Evolutionary conservation across 1,140 invertebrate genomes (phyloP), one percentile per base, ranked within the genome.

Genomic region (Calliopsis andreniformis): DNA sequence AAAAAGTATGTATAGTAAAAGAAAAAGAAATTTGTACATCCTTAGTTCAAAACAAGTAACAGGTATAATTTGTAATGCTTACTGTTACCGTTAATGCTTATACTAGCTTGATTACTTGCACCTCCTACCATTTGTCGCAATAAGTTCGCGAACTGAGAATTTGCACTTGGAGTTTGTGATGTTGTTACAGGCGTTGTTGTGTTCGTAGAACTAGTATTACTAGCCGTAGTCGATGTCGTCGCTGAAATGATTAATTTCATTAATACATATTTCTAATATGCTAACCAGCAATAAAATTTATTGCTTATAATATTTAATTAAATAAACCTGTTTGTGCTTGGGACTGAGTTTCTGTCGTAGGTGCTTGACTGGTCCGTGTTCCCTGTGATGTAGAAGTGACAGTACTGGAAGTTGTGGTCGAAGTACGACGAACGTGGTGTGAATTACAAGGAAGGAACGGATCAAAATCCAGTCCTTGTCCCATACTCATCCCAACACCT

Each of bases 371-470:
- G n/a, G 85, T 35, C 59, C 88, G 89, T 53, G 69, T 88, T 7
- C 87, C 72, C 76, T 90, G 89, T 6, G 68, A 76, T 0, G 70
- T 56, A 7, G 86, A 81, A 2, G 82, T 77, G 5, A 79, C 51
- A 30, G 58, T 86, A 18, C 79, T 82, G 25, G 71, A 80, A 1
- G 80, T 71, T 16, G 75, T 25, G 28, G 70, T 76, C 6, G 86
- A 62, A 10, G 76, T 66, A 25, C 83, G 84, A 63, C 90, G 90
- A 64, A 95, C 85, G 79, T 95, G 94, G 79, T 95, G 94, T 0
- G 95, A 95, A 84, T 93, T 94, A 80, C 95, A 96, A 0, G 93
- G 94, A n/a, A 96, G 89, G 79, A 94, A 95, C 6, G 94, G 94
- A 91, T 96, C 95, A 75, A 95, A 95, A 30, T 92, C 91, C 35